A percentile compares a stretch with the other conserved stretches of the same genome.
These are phyloP conservation scores for Cephalotes varians DNA, from an alignment of 2,888 invertebrate species.

Conservation along the genomic window DNA sequence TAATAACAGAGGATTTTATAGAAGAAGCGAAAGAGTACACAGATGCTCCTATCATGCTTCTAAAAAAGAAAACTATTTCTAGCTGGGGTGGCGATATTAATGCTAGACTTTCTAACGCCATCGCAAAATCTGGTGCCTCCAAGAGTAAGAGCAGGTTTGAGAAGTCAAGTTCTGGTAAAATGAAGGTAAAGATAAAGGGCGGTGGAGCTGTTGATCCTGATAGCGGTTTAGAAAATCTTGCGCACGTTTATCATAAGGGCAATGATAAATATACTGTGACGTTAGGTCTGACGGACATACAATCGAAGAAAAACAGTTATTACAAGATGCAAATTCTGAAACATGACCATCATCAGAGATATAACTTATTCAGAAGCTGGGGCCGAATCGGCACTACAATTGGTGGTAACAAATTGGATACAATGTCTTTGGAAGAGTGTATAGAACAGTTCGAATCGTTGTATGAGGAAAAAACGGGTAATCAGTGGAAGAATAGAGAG, in stretches of 20 bases:
- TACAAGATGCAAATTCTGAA: slow-evolving; percentile 97
- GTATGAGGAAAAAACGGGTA: slow-evolving; percentile 94
- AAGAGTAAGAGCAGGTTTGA: slow-evolving; percentile 89
- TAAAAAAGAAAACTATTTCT: slow-evolving; percentile 91
- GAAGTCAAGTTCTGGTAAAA: slow-evolving; percentile 87
- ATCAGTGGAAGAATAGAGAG: slow-evolving; percentile 90
- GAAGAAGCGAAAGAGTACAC: slow-evolving; percentile 89
- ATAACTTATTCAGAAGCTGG: slow-evolving; percentile 96
- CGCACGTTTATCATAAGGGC: slow-evolving; percentile 91
- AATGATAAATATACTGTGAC: slow-evolving; percentile 92
- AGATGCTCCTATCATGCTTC: slow-evolving; percentile 89
- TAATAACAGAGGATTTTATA: slow-evolving; percentile 92
- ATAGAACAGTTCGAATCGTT: slow-evolving; percentile 88
- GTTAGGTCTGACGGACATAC: slow-evolving; percentile 94
- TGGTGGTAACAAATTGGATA: slow-evolving; percentile 90
- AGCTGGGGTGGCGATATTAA: slow-evolving; percentile 93
- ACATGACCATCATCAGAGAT: slow-evolving; percentile 89
- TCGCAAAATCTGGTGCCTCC: slow-evolving; percentile 87
- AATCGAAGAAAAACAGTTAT: slow-evolving; percentile 95
- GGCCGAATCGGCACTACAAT: slow-evolving; percentile 98
- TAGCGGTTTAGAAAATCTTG: slow-evolving; percentile 91
- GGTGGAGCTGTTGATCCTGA: slow-evolving; percentile 98
- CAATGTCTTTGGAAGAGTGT: slow-evolving; percentile 87
- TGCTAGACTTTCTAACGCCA: slow-evolving; percentile 87
- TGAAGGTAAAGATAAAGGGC: slow-evolving; percentile 91